Evolutionary conservation across 2,113 vertebrate species (phyloP), one percentile per base, ranked within the genome.

Genomic region (Serilophus lunatus): DNA sequence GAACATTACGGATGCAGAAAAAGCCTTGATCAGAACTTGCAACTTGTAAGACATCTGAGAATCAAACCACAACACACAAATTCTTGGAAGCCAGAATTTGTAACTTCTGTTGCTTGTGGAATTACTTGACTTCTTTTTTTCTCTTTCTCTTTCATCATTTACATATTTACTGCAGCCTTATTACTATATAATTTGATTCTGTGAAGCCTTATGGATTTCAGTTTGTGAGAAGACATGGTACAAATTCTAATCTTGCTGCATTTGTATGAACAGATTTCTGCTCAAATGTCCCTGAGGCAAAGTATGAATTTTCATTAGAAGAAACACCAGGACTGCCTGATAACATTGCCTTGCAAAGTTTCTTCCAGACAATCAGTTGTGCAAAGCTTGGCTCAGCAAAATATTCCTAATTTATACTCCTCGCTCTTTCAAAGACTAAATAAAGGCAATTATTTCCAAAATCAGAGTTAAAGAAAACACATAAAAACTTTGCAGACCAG

Each of bases 221-320:
- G 26, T 29, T 49, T 91, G 42, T 59, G 70, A 88, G 86, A 84
- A 94, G 83, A 61, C 47, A 71, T 0, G 15, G 53, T 71, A 86
- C 44, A 91, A 92, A 92, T 86, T 89, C 91, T 88, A 86, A 88
- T 88, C 76, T 57, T 83, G 36, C 36, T 90, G 82, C 61, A 81
- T 83, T 86, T 69, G 10, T 90, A 82, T 33, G 56, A 87, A 87
- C 47, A 85, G 56, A 72, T 77, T 72, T 78, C 71, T 93, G 71
- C 61, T 93, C 35, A 76, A 84, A 82, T 44, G 40, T 69, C 88
- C 78, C 91, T 14, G 38, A 92, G 92, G 74, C 79, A 93, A 76
- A 66, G 89, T 50, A 53, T 3, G 1, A 24, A 40, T 75, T 92
- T 92, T 63, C 68, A 44, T 88, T 69, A 94, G 45, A 86, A 81